These are phyloP conservation scores for Rhineura floridana DNA, from an alignment of 2,113 vertebrate species.

Conservation along the genomic window DNA sequence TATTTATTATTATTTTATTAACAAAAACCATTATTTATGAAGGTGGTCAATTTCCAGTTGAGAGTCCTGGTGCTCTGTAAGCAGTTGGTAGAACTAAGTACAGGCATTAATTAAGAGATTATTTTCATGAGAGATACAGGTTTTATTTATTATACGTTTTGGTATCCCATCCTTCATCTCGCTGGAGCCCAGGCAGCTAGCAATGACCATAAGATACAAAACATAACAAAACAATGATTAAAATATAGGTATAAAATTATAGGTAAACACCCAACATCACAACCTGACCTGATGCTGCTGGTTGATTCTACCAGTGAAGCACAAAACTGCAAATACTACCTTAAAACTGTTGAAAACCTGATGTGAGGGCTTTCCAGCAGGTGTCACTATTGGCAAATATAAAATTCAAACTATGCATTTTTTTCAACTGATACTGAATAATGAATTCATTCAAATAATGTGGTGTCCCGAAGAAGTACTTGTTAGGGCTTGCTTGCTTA, in stretches of 20 bases:
- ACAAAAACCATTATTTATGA: too few relatives aligned
- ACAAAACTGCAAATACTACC: not conserved
- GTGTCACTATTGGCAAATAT: slow-evolving; percentile 82
- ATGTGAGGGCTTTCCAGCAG: slow-evolving; percentile 71
- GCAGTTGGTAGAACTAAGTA: not conserved
- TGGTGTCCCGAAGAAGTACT: not conserved
- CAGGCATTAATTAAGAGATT: accelerated
- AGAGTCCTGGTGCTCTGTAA: not conserved
- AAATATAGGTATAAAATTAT: too few relatives aligned
- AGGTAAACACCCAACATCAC: not conserved
- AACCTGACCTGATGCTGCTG: not conserved
- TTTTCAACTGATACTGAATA: slow-evolving; percentile 7
- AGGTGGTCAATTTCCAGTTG: not conserved
- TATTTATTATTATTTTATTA: too few relatives aligned
- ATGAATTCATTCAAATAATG: not conserved
- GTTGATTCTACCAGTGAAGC: not conserved
- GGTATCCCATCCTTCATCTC: too few relatives aligned
- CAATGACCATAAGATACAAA: too few relatives aligned
- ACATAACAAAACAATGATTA: too few relatives aligned
- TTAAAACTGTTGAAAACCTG: not conserved
- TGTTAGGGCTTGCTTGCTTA: not conserved
- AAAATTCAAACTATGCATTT: slow-evolving; percentile 53
- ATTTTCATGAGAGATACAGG: not conserved
- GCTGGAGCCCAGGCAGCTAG: too few relatives aligned
- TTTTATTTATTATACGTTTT: not conserved